Conservation (phyloP, 2,888 invertebrate genomes). For the Thecocarcelia acutangulata region DNA sequence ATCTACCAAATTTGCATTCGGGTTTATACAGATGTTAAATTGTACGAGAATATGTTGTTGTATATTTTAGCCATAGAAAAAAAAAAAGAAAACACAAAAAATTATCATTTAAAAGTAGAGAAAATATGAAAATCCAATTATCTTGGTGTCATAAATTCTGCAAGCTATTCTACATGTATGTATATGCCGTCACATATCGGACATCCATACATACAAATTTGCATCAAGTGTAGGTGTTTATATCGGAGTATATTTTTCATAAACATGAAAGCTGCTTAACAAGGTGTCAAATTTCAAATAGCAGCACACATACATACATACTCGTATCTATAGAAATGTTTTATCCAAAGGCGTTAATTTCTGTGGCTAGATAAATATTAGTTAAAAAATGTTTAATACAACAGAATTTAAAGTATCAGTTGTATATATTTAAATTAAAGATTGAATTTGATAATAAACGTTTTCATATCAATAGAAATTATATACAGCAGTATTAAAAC, state of each 20-base stretch:
- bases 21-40: neutral
- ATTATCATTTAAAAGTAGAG: constrained; percentile 24
- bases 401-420: constrained; percentile 2
- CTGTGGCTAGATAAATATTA: neutral
- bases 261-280: constrained; percentile 7
- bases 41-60: neutral
- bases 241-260: neutral
- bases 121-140: constrained; percentile 63
- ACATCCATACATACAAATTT: neutral
- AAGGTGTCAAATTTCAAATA: constrained; percentile 27
- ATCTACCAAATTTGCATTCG: constrained; percentile 15
- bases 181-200: neutral
- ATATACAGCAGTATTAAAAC: neutral
- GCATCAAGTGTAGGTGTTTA: neutral
- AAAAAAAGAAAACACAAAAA: constrained; percentile 21
- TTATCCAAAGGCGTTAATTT: constrained; percentile 28
- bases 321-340: constrained; percentile 15
- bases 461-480: constrained; percentile 1
- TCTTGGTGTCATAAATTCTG: constrained; percentile 60
- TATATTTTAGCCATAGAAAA: neutral
- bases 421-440: constrained; percentile 32
- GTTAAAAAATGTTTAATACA: neutral
- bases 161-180: constrained; percentile 1
- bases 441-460: constrained; percentile 13
- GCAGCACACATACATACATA: too few relatives aligned